Evolutionary conservation across 64 coral and sea anemone genomes (phyloP), one percentile per base, ranked within the genome.

Genomic region (Platygyra sinensis): DNA sequence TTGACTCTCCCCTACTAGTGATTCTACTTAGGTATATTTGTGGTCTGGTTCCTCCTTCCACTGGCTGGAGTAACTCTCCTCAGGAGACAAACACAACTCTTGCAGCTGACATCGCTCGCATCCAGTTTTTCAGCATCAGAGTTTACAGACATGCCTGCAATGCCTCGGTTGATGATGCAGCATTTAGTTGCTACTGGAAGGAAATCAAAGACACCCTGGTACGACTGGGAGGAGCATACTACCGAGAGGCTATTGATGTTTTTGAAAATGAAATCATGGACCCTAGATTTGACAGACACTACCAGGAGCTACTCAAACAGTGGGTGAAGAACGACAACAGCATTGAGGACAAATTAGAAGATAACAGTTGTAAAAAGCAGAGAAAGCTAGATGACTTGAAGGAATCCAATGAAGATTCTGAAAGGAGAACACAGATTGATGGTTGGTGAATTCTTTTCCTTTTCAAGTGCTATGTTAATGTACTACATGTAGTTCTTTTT

Each of bases 101-200:
- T 59, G 77, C 30, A 5, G 77, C 77, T 79, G 77, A 79, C n/a
- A 17, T 79, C 15, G 77, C 49, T 16, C 77, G 77, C 7, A 50
- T 79, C 24, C 55, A 79, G 51, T 55, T 15, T 12, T 79, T 60
- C 77, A 25, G 77, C 30, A 57, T 60, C 42, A 79, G n/a, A 27
- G 22, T 79, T 29, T 59, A 59, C 10, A 52, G 77, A 28, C 77
- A 79, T 24, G 77, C 50, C 50, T 28, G n/a, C 25, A 25, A 29
- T n/a, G 77, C 77, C 22, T 59, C 77, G 13, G 50, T 79, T 59
- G 77, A 79, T 59, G 77, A 79, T 59, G 50, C 50, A 28, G 30
- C 24, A 55, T 79, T 79, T 30, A 30, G 24, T 29, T 19, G 0
- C 77, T 79, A 52, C 14, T 79, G 77, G 77, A 79, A 12, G 2